Base-by-base conservation (phyloP, 2,113 vertebrate genomes). In the Piprites chloris region DNA sequence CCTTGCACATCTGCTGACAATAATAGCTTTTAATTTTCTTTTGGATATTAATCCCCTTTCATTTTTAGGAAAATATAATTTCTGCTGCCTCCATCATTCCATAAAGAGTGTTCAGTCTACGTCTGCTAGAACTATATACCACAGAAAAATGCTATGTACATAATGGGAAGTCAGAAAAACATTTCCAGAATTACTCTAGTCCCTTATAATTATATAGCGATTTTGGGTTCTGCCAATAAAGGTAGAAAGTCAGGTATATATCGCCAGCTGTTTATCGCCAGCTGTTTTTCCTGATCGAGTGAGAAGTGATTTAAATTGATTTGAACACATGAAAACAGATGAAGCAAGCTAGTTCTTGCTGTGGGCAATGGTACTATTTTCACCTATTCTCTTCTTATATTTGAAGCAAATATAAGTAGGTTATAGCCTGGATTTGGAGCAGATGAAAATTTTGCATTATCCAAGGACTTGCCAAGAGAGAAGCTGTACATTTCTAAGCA, bases 51-150 rank as follows among this genome's bases (percentile, higher is more conserved):
- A 95, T 68, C 94, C 41, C 47, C 24, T 94, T 83, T 96, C 81
- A 87, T 75, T 67, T 96, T 96, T 96, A 95, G 68, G 77, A 94
- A 94, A 91, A 74, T 63, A 47, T 86, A 6, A 75, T 81, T 96
- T 90, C 61, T 90, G 20, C 72, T 96, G 71, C 78, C 63, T 97
- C 26, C 85, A 61, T 46, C 52, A 91, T 80, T 76, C 42, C 75
- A 81, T 94, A 75, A 93, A 81, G 87, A 90, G n/a, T 58, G 42
- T 73, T 93, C 88, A 86, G 17, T 8, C 33, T 68, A 7, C 63
- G 77, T 53, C 61, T 96, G 46, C 83, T 50, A 55, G 76, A 81
- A 24, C 18, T 66, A 30, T 71, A 75, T 66, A 78, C 65, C 44
- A 14, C 14, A 90, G 28, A 37, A 68, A 96, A 96, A 50, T 71